These are phyloP conservation scores for Prunella strophiata DNA, from an alignment of 2,797 vertebrate species.

Conservation along the genomic window DNA sequence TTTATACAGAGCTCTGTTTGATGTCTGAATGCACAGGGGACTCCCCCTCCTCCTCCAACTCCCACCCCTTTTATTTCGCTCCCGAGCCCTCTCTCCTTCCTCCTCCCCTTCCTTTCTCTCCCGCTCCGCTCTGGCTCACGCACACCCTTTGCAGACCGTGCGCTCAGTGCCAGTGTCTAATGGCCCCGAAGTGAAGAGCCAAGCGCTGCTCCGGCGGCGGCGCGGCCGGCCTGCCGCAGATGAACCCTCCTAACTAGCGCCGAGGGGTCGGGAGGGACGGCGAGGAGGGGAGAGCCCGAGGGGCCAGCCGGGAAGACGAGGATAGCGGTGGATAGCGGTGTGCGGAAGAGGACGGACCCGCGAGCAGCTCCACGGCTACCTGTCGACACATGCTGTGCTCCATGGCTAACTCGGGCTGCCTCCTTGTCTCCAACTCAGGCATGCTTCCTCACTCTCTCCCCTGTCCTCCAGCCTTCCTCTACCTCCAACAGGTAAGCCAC, in stretches of 20 bases:
- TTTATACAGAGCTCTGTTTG: constrained; percentile 83
- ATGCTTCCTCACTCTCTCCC: constrained; percentile 92
- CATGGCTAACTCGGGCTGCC: constrained; percentile 95
- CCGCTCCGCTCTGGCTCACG: constrained; percentile 73
- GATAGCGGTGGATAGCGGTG: constrained; percentile 52
- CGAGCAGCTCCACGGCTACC: constrained; percentile 75
- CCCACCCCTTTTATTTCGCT: constrained; percentile 64
- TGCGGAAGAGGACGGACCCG: constrained; percentile 69
- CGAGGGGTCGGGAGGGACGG: constrained; percentile 74
- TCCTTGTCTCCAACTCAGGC: constrained; percentile 91
- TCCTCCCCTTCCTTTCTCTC: constrained; percentile 70
- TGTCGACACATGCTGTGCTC: constrained; percentile 95
- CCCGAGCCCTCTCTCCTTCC: constrained; percentile 60
- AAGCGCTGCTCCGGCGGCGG: constrained; percentile 48
- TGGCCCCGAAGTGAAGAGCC: constrained; percentile 75
- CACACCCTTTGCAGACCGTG: constrained; percentile 79
- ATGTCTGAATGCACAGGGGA: constrained; percentile 88
- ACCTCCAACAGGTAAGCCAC: constrained; percentile 93
- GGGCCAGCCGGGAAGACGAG: constrained; percentile 69
- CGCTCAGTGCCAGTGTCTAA: constrained; percentile 69
- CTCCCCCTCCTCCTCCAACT: constrained; percentile 76
- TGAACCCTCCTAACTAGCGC: constrained; percentile 71
- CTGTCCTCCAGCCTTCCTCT: constrained; percentile 93
- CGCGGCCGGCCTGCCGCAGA: constrained; percentile 61
- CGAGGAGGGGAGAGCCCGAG: constrained; percentile 64